phyloP scores from a whole-genome alignment of 2,113 vertebrate species.

The Garra rufa region DNA sequence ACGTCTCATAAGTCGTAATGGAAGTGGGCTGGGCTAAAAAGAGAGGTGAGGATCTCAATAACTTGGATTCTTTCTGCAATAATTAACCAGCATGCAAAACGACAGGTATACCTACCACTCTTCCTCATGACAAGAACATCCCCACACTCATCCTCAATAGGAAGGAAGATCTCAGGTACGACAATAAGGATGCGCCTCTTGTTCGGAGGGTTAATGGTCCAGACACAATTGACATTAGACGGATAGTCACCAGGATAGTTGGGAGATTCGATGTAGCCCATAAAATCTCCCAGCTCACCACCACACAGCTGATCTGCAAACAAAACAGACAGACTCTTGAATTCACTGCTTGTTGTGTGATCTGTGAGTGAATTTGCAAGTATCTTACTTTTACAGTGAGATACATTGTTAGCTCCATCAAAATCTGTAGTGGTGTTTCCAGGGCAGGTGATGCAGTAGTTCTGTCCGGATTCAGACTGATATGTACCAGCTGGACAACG shows the following conservation, averaged over 20 bases:
- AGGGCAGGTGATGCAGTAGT: conserved; percentile 90
- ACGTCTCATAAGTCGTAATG: conserved; percentile 97
- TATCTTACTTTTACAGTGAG: conserved; percentile 93
- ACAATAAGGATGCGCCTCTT: conserved; percentile 96
- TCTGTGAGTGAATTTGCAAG: not conserved
- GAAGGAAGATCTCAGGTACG: conserved; percentile 96
- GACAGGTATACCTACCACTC: conserved; percentile 80
- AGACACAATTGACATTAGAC: conserved; percentile 92
- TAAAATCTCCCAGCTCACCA: conserved; percentile 94
- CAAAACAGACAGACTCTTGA: not conserved
- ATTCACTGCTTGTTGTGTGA: conserved; percentile 4
- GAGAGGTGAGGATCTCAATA: not conserved
- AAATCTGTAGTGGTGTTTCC: conserved; percentile 97
- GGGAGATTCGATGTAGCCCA: conserved; percentile 95
- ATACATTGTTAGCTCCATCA: conserved; percentile 94
- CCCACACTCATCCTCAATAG: conserved; percentile 96
- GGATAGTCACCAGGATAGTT: conserved; percentile 98
- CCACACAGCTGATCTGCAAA: conserved; percentile 89
- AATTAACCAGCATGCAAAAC: not conserved
- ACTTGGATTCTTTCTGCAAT: not conserved
- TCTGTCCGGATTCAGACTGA: conserved; percentile 94
- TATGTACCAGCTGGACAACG: conserved; percentile 87
- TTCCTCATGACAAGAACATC: conserved; percentile 98
- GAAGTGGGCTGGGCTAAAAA: conserved; percentile 91
- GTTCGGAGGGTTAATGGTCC: conserved; percentile 93